Percentiles rank a stretch among this genome's conserved stretches.
Evolutionary conservation across 2,113 vertebrate species (phyloP).

Genomic region (Bufo gargarizans): DNA sequence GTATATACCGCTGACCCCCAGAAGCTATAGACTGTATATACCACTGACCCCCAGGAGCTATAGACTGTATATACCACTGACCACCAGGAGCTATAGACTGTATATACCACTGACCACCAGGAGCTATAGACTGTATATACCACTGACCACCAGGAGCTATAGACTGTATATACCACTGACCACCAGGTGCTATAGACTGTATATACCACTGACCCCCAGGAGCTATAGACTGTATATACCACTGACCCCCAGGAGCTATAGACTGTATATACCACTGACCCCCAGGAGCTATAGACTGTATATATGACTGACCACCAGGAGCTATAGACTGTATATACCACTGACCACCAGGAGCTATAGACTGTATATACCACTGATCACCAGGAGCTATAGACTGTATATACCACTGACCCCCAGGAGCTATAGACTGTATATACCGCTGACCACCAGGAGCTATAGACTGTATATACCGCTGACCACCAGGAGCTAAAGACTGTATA

Average conservation of each 20-base stretch:
- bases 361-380: background rate
- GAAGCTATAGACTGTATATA: background rate
- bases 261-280: background rate
- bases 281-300: background rate
- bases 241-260: background rate
- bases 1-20: background rate
- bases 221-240: background rate
- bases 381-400: background rate
- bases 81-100: background rate
- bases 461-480: background rate
- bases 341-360: background rate
- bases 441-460: background rate
- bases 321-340: background rate
- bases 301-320: background rate
- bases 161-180: background rate
- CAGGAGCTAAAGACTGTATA: background rate
- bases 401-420: background rate
- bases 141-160: background rate
- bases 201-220: background rate
- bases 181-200: background rate
- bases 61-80: background rate
- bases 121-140: background rate
- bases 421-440: background rate
- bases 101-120: slow-evolving; percentile 1
- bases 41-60: background rate